Evolutionary conservation across 2,113 vertebrate genomes (phyloP).

Genomic region (Paracanthobrama guichenoti): DNA sequence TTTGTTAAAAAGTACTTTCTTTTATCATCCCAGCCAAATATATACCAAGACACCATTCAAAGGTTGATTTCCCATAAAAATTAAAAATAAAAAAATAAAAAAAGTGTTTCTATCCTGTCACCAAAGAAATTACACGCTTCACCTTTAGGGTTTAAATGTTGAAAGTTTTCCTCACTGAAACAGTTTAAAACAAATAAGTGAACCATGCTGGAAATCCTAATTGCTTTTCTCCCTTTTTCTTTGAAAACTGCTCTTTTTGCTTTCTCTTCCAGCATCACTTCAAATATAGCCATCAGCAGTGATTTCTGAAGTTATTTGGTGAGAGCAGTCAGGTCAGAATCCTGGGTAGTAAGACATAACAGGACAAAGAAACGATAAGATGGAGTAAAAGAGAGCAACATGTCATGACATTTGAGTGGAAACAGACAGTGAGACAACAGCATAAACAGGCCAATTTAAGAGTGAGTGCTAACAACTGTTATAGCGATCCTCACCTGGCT

Average conservation of each 20-base stretch:
- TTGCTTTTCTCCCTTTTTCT: not conserved
- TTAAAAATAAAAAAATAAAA: no score
- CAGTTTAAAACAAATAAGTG: conserved; percentile 1
- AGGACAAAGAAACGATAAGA: not conserved
- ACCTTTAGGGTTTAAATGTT: conserved; percentile 7
- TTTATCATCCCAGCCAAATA: not conserved
- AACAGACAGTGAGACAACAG: not conserved
- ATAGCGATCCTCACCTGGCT: conserved; percentile 1
- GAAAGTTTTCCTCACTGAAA: conserved; percentile 10
- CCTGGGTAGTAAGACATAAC: not conserved
- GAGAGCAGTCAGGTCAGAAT: not conserved
- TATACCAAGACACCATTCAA: not conserved
- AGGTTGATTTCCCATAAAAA: not conserved
- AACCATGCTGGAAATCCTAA: conserved; percentile 21
- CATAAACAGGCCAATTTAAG: conserved; percentile 6
- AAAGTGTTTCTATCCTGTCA: not conserved
- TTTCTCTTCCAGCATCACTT: conserved; percentile 25
- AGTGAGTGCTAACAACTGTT: conserved; percentile 14
- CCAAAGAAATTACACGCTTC: conserved; percentile 20
- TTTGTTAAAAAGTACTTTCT: not conserved
- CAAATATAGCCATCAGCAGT: conserved; percentile 30
- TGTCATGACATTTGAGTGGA: conserved; percentile 16
- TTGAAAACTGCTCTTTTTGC: conserved; percentile 15
- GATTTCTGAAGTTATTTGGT: conserved; percentile 15
- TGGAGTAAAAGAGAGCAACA: conserved; percentile 1